Evolutionary conservation across 2,888 invertebrate species (phyloP), one percentile per base, ranked within the genome.

Genomic region (Xylota segnis): DNA sequence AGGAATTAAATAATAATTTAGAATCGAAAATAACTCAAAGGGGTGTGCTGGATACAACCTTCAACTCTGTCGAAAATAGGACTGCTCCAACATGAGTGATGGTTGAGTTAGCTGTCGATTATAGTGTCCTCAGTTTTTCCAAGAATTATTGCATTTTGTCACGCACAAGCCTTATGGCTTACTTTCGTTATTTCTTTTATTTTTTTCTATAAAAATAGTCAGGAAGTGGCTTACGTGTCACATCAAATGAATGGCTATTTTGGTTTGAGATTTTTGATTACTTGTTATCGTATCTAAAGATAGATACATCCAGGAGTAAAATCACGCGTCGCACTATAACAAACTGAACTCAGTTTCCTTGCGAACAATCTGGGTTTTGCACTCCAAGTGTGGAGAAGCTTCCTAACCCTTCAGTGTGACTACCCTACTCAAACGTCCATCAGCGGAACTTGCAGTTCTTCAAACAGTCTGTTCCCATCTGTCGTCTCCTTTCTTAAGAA

Each of bases 141-240:
- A 6, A 5, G 37, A 56, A 56, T 34, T 56, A 70, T 34, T 45
- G 45, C 16, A 70, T 70, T 58, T 58, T 70, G 34, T 70, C 70
- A 70, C 70, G 70, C 70, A 32, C 45, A 23, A 7, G n/a, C 14
- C n/a, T 54, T 2, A 27, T 10, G 29, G 7, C 32, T 54, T 54
- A 0, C n/a, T n/a, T n/a, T n/a, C n/a, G n/a, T n/a, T n/a, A n/a
- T n/a, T n/a, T n/a, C n/a, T n/a, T n/a, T n/a, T n/a, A n/a, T n/a
- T n/a, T n/a, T 50, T 10, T 50, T 23, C 7, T 18, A 50, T 0
- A 23, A 10, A 50, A 50, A 23, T 45, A 45, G 7, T 23, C 23
- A 12, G 7, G 7, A 32, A 2, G n/a, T 32, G n/a, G 12, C 6
- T 5, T 12, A 27, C 23, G 27, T 52, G 29, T 54, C 54, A 32